Evolutionary conservation across 2,113 vertebrate species (phyloP).

Genomic region (Haplotaxodon microlepis): DNA sequence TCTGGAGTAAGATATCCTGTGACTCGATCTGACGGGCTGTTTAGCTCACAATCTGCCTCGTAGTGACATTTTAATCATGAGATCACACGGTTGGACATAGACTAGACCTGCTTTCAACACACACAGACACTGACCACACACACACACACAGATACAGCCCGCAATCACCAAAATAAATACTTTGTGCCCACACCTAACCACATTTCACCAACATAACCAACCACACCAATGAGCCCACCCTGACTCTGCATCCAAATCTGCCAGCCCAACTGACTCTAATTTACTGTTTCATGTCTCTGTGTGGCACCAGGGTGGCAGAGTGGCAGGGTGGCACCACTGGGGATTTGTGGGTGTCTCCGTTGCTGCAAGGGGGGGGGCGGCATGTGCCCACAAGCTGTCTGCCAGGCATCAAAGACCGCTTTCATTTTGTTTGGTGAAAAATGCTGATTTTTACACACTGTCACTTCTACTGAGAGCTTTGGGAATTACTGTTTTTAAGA

Average conservation of each 20-base stretch:
- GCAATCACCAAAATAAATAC: constrained; percentile 49
- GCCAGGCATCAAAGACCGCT: constrained; percentile 28
- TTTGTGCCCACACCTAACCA: constrained; percentile 53
- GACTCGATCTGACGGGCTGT: constrained; percentile 27
- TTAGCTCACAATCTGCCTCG: constrained; percentile 18
- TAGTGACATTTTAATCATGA: constrained; percentile 42
- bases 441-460: constrained; percentile 3
- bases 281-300: constrained; percentile 53
- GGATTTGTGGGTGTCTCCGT: constrained; percentile 47
- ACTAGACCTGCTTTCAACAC: constrained; percentile 12
- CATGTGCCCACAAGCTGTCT: constrained; percentile 55
- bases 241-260: constrained; percentile 42
- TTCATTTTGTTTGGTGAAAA: constrained; percentile 27
- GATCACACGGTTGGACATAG: constrained; percentile 22
- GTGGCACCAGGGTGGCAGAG: constrained; percentile 46
- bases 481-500: background rate
- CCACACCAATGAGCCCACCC: constrained; percentile 65
- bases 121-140: constrained; percentile 40
- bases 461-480: constrained; percentile 6
- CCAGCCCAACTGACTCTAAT: constrained; percentile 38
- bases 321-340: constrained; percentile 47
- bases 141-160: constrained; percentile 7
- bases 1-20: background rate
- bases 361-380: background rate
- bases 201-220: constrained; percentile 43